Conservation (phyloP, 2,113 vertebrate genomes). For the Xiphias gladius region DNA sequence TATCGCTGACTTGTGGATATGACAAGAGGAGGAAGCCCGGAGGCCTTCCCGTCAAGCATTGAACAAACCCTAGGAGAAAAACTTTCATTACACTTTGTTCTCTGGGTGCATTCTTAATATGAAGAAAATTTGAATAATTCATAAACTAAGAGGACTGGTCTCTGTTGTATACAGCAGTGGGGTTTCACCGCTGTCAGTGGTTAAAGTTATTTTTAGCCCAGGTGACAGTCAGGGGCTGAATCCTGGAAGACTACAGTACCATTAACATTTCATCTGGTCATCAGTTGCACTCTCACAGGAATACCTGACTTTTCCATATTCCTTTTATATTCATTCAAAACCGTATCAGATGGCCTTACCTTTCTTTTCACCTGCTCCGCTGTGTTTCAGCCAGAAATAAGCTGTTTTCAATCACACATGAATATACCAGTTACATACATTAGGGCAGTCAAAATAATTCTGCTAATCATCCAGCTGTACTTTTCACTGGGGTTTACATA, state of each 20-base stretch:
- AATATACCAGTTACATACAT: conserved; percentile 2
- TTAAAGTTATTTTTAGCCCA: conserved; percentile 73
- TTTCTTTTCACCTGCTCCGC: conserved; percentile 27
- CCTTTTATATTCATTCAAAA: conserved; percentile 29
- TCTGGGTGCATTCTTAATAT: conserved; percentile 70
- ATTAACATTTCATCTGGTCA: conserved; percentile 70
- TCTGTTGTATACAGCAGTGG: conserved; percentile 70
- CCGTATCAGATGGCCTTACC: not conserved
- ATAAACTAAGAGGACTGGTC: conserved; percentile 63
- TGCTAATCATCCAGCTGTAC: not conserved
- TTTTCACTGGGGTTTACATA: not conserved
- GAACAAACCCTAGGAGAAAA: conserved; percentile 68
- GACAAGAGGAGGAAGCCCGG: conserved; percentile 43
- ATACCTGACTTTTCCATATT: conserved; percentile 44
- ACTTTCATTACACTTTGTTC: conserved; percentile 73
- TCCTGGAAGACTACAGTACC: conserved; percentile 45
- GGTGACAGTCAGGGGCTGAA: conserved; percentile 54
- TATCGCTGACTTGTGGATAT: conserved; percentile 38
- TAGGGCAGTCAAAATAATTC: not conserved
- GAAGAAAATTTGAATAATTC: conserved; percentile 76
- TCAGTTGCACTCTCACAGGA: conserved; percentile 50
- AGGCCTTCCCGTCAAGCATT: conserved; percentile 51
- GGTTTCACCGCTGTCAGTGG: conserved; percentile 64
- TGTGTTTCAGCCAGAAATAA: conserved; percentile 31
- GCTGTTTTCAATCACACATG: not conserved